Base-by-base conservation (phyloP, 2,797 vertebrate species). In the Astyanax mexicanus region DNA sequence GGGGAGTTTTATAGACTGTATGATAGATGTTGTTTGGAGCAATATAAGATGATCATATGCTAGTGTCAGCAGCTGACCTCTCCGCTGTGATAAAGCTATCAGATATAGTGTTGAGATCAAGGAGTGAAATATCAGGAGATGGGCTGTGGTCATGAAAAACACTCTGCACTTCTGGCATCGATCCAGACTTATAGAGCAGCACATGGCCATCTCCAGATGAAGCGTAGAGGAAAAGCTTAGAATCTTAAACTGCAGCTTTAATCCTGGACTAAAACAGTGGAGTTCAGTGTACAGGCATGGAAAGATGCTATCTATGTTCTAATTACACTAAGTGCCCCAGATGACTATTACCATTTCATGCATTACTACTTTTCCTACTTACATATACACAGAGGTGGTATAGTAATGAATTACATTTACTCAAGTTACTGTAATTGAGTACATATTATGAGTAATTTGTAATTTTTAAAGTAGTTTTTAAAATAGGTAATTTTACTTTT, bases 61-160 rank as follows among this genome's bases (percentile, higher is more conserved):
- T 93, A 86, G 89, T 91, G 91, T 92, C 92, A 91, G 91, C 91
- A 91, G 89, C 88, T 93, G 92, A 93, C 91, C 90, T 89, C 88
- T 89, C 89, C 78, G 77, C 90, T 91, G 89, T 92, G 91, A 92
- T 90, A 91, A 90, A 91, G 87, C 89, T 90, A 92, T 93, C 90
- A 93, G 87, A 89, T 86, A 85, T 84, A 90, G 84, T 89, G 88
- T 87, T 86, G 84, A 86, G 86, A 91, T 88, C 83, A 85, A 86
- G 78, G 87, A 88, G 86, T 91, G 88, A 92, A 90, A 93, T 92
- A 91, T 88, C 78, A 89, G 87, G 84, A 88, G 85, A 88, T 88
- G 85, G 87, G 87, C 86, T 58, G 42, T 67, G 60, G 51, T 62
- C 47, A 12, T 55, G 67, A 69, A 77, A 72, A 62, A 64, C 19